phyloP scores from a whole-genome alignment of 2,888 invertebrate genomes.

The Agrilus mali region DNA sequence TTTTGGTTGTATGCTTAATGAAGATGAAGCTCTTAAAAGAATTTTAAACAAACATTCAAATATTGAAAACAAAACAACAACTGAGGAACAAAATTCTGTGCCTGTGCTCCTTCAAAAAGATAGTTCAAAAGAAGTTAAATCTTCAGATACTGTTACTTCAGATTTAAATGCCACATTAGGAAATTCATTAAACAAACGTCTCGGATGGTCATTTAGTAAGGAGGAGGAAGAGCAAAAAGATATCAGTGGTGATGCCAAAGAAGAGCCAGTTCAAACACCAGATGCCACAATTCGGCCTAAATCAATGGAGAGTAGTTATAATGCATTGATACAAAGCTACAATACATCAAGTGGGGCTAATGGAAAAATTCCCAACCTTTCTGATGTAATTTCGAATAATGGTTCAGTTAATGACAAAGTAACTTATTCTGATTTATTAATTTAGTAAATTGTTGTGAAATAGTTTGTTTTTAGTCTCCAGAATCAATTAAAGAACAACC shows the following conservation, averaged over 20 bases:
- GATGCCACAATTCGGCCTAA: constrained; percentile 14
- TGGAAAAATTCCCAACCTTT: constrained; percentile 40
- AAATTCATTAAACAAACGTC: constrained; percentile 51
- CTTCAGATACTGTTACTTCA: constrained; percentile 12
- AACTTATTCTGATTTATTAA: too few relatives aligned
- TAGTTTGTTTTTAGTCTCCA: too few relatives aligned
- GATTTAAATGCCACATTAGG: constrained; percentile 33
- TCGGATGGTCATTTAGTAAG: constrained; percentile 48
- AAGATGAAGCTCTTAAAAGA: constrained; percentile 60
- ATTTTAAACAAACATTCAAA: constrained; percentile 42
- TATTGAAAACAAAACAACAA: constrained; percentile 2
- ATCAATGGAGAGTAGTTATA: constrained; percentile 40
- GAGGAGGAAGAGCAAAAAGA: constrained; percentile 16
- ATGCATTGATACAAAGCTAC: constrained; percentile 46
- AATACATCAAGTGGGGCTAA: constrained; percentile 35
- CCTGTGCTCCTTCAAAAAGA: constrained; percentile 3
- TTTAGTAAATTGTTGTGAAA: too few relatives aligned
- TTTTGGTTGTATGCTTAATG: constrained; percentile 43
- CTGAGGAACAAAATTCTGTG: constrained; percentile 6
- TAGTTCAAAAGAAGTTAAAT: constrained; percentile 2
- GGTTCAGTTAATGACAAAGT: not conserved
- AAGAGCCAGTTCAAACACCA: constrained; percentile 4
- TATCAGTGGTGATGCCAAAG: constrained; percentile 4
- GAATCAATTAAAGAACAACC: too few relatives aligned
- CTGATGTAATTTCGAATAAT: not conserved